Percentiles rank a stretch among this genome's conserved stretches.
These are phyloP conservation scores for Steromphala cineraria DNA, from an alignment of 2,888 invertebrate genomes.

Conservation along the genomic window DNA sequence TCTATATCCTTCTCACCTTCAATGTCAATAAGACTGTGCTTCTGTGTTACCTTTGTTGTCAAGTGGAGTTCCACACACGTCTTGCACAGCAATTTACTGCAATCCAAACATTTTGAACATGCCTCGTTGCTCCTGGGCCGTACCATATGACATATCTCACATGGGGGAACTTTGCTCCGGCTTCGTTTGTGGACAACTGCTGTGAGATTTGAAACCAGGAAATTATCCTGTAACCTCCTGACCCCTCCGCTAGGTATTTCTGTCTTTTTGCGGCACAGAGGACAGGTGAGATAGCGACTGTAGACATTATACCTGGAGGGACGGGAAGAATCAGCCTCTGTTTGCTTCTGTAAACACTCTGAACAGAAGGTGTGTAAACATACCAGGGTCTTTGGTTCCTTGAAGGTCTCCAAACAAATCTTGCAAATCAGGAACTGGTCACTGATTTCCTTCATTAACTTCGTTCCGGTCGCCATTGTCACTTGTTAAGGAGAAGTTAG, in stretches of 20 bases:
- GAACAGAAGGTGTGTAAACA: slow-evolving; percentile 74
- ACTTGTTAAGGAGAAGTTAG: too few species aligned
- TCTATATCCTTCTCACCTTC: slow-evolving; percentile 73
- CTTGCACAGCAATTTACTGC: slow-evolving; percentile 71
- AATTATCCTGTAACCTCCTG: slow-evolving; percentile 72
- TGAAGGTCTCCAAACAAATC: slow-evolving; percentile 72
- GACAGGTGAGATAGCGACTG: slow-evolving; percentile 69
- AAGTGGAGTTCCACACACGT: slow-evolving; percentile 71
- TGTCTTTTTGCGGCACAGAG: slow-evolving; percentile 72
- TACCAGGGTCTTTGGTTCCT: slow-evolving; percentile 71
- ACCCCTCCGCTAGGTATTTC: slow-evolving; percentile 73
- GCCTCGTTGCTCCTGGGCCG: slow-evolving; percentile 62
- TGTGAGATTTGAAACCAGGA: slow-evolving; percentile 71
- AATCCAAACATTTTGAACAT: slow-evolving; percentile 73
- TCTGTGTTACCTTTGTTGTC: slow-evolving; percentile 72
- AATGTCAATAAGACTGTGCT: slow-evolving; percentile 72
- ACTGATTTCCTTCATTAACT: slow-evolving; percentile 72
- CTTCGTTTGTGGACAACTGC: slow-evolving; percentile 63
- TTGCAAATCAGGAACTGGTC: slow-evolving; percentile 74
- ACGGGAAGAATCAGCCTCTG: slow-evolving; percentile 66
- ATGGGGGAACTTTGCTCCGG: slow-evolving; percentile 58
- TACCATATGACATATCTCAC: slow-evolving; percentile 67
- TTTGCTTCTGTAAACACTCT: slow-evolving; percentile 72
- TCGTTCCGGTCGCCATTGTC: slow-evolving; percentile 65
- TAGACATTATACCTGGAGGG: slow-evolving; percentile 66